Base-by-base conservation (phyloP, 2,888 invertebrate species). In the Cheilosia urbana region DNA sequence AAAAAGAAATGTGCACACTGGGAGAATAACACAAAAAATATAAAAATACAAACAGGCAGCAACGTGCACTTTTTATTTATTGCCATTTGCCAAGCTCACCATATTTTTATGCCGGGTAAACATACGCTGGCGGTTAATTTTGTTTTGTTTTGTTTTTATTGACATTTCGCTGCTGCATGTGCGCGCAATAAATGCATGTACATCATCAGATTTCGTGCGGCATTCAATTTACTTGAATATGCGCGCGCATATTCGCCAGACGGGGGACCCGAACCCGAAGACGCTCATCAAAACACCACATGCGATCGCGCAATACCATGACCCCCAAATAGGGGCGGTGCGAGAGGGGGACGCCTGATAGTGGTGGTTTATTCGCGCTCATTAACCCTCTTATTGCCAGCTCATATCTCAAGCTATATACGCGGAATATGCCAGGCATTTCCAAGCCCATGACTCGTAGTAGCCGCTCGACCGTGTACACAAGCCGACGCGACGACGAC, bases 311-410 rank as follows among this genome's bases (percentile, higher is more conserved):
- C 55, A 47, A 71, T 53, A 76, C 65, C 75, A 55, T 80, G 80
- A 75, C 75, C 75, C 71, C 47, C 68, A 11, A 53, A 13, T 6
- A 4, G 27, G 58, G 19, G 15, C 37, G 30, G 2, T 27, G n/a
- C n/a, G 40, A 1, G 47, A 21, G 27, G 34, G 58, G 27, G 13
- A 17, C 27, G 42, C 27, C 40, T 40, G 45, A 27, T 30, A 42
- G 34, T 58, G 49, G 42, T 42, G 37, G 15, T 49, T 34, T 69
- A 73, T 69, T 60, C 11, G 75, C 71, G 80, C 80, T 84, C 75
- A 75, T 84, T 84, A 84, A 84, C 80, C 80, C 80, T 71, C 65
- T 58, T 65, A 73, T 58, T 51, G 82, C 66, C 58, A 78, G 83
- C 68, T 83, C 68, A 83, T 83, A 79, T 79, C 79, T 83, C 63